Conservation (phyloP, 2,113 vertebrate species). For the Grammomys dolichurus region DNA sequence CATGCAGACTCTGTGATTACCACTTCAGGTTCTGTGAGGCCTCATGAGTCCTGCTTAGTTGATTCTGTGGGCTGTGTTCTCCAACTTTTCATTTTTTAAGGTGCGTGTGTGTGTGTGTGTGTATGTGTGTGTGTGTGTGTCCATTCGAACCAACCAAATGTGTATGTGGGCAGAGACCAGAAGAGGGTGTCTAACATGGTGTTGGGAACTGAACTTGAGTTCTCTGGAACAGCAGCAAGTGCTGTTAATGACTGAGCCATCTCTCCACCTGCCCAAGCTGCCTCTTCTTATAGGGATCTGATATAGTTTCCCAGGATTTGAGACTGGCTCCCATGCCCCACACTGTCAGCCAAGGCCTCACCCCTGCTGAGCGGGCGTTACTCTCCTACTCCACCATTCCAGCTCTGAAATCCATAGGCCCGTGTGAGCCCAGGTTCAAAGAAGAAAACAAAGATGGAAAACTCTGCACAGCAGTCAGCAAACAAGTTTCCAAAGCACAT, state of each 20-base stretch:
- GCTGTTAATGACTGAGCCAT: too few relatives aligned
- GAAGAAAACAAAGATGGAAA: neutral
- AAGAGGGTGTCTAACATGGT: neutral
- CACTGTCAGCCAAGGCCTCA: neutral
- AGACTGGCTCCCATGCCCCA: neutral
- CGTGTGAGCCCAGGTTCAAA: neutral
- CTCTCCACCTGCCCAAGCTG: neutral
- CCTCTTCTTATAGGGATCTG: neutral
- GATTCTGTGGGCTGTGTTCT: neutral
- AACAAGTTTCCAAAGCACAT: constrained; percentile 12
- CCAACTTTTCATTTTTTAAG: neutral
- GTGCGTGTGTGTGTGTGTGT: neutral
- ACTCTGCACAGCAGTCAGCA: neutral
- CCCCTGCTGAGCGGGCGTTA: neutral
- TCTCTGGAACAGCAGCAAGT: neutral
- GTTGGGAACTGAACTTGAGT: neutral
- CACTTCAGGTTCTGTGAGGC: neutral
- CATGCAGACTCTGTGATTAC: neutral
- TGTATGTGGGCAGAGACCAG: neutral
- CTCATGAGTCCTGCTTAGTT: neutral
- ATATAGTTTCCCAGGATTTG: neutral
- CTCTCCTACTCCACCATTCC: neutral
- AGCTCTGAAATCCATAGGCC: neutral
- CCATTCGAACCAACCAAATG: neutral
- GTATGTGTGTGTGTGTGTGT: neutral